Evolutionary conservation across 1,140 invertebrate species (phyloP), one percentile per base, ranked within the genome.

Genomic region (Neocloeon triangulifer): DNA sequence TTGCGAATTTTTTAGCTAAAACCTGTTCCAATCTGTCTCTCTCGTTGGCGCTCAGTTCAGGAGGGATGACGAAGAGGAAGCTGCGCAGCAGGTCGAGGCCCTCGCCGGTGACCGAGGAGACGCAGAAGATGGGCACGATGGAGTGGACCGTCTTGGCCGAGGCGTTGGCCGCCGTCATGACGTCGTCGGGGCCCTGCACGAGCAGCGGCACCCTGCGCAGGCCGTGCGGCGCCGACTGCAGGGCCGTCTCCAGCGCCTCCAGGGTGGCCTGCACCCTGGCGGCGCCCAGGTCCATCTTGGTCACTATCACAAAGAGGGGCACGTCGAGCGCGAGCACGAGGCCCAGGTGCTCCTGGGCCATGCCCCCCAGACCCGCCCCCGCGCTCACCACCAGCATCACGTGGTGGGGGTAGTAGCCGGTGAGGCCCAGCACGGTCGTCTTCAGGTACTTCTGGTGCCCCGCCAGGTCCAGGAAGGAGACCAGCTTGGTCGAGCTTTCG

Each of bases 361-460:
- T 74, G 7, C 62, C 59, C 2, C 68, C 67, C 33, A 69, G 63
- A 10, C 73, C 73, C 3, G 61, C 58, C n/a, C 59, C 61, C 18
- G 62, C 59, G 52, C 61, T 66, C 9, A 95, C 73, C 19, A 95
- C 78, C 7, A 97, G 58, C 70, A 95, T 81, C 21, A 82, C 85
- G 52, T 89, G 82, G 56, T 98, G 86, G 1, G 92, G 91, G 10
- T 69, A 79, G 58, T 96, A 91, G 0, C 86, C 86, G 7, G 79
- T 86, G 2, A 97, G 54, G 1, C 91, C 91, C 46, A 91, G 77
- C 19, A 96, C 71, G 6, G 94, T 97, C 35, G 92, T 97, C 42
- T 79, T 68, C 41, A 96, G 62, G 51, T 97, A 98, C 50, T 96
- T 95, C 38, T 77, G 72, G 58, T 97, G 88, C 0, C 92, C 94